These are phyloP conservation scores for Hemicrepidius hirtus DNA, from an alignment of 2,888 invertebrate species.

Conservation along the genomic window DNA sequence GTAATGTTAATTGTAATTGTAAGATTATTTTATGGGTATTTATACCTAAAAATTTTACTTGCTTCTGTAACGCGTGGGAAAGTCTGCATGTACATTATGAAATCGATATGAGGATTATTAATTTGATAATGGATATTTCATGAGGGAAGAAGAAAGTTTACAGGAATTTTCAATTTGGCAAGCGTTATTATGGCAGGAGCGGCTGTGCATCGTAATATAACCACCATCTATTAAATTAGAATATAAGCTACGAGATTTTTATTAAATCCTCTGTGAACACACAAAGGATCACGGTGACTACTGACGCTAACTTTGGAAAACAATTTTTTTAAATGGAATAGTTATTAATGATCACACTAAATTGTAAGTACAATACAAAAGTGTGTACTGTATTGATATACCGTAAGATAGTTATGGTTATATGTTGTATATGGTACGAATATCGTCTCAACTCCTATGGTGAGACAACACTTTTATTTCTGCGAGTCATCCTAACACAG, in stretches of 20 bases:
- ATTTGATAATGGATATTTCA: conserved; percentile 68
- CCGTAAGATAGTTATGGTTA: not conserved
- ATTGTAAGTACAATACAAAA: not conserved
- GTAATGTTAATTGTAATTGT: not conserved
- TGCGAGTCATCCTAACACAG: conserved; percentile 54
- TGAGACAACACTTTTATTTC: conserved; percentile 33
- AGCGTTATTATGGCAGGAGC: conserved; percentile 61
- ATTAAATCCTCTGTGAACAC: conserved; percentile 42
- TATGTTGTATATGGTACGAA: conserved; percentile 28
- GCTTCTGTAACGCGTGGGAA: conserved; percentile 35
- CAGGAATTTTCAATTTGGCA: conserved; percentile 69
- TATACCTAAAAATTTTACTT: not conserved
- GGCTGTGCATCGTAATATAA: conserved; percentile 63
- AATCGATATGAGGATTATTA: conserved; percentile 65
- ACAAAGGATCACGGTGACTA: conserved; percentile 34
- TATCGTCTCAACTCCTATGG: conserved; percentile 34
- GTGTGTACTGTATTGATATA: not conserved
- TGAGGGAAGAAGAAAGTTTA: conserved; percentile 65
- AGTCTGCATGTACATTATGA: conserved; percentile 56
- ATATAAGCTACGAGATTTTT: conserved; percentile 48
- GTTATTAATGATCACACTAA: not conserved
- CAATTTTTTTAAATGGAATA: not conserved
- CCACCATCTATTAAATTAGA: conserved; percentile 54
- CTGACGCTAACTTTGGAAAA: not conserved
- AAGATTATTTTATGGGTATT: conserved; percentile 1